Conservation (phyloP, 2,113 vertebrate species). For the Uria aalge region DNA sequence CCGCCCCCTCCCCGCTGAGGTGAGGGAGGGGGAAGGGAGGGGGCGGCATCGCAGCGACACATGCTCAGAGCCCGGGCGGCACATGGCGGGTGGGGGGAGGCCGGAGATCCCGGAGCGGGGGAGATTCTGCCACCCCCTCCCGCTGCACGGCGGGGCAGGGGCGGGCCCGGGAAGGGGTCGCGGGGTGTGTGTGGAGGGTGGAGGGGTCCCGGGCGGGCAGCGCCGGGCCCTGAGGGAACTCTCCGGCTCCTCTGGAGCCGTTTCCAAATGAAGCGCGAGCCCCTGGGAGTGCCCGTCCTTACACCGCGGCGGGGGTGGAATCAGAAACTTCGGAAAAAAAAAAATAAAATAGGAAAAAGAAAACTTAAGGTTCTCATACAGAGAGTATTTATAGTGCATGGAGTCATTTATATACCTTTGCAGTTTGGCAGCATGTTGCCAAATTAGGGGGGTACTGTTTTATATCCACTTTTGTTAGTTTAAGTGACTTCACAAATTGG, state of each 20-base stretch:
- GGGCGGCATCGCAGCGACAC: background rate
- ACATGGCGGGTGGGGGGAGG: background rate
- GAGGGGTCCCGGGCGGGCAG: too few species aligned
- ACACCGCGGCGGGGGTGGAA: background rate
- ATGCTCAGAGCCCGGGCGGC: background rate
- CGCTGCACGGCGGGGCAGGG: background rate
- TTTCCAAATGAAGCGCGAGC: background rate
- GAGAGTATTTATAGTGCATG: background rate
- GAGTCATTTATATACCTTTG: background rate
- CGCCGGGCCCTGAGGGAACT: background rate
- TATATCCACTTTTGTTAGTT: constrained; percentile 11
- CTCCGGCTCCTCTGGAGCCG: too few species aligned
- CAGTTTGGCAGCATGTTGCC: background rate
- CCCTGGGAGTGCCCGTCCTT: background rate
- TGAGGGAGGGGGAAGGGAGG: background rate
- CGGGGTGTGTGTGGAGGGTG: background rate
- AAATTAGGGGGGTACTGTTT: background rate
- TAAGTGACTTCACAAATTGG: background rate
- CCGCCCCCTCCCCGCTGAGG: background rate
- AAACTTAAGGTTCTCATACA: background rate
- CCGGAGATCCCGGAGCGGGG: background rate
- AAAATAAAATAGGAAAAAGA: background rate
- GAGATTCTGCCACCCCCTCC: background rate
- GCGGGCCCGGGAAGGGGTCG: background rate
- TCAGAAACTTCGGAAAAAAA: background rate